Evolutionary conservation across 1,140 invertebrate genomes (phyloP).

Genomic region (Muscidifurax raptorellus): DNA sequence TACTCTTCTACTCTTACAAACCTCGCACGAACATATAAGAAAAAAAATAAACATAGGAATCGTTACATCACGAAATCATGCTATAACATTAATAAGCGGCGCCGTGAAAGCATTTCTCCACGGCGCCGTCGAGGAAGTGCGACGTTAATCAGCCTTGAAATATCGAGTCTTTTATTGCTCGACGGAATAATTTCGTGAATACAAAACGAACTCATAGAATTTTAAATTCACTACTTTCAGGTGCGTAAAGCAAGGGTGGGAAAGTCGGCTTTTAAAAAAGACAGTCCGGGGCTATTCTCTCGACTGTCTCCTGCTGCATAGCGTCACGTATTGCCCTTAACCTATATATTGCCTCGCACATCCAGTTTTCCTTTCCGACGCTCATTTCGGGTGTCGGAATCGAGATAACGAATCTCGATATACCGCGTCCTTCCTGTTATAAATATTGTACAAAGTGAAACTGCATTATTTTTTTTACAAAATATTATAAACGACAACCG

Average conservation of each 20-base stretch:
- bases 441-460: not conserved
- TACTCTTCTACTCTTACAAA: no score
- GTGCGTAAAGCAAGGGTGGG: conserved; percentile 51
- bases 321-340: conserved; percentile 59
- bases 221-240: conserved; percentile 13
- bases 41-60: no score
- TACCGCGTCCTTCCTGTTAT: not conserved
- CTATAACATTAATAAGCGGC: no score
- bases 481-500: no score
- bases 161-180: not conserved
- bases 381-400: not conserved
- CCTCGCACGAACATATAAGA: not conserved
- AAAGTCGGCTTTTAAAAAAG: conserved; percentile 54
- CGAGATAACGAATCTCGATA: not conserved
- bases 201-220: conserved; percentile 12
- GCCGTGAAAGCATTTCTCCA: no score
- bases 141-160: not conserved
- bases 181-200: conserved; percentile 35
- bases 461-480: no score
- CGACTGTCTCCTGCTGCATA: conserved; percentile 52
- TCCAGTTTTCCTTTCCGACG: conserved; percentile 8
- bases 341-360: conserved; percentile 11
- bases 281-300: not conserved
- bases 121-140: no score
- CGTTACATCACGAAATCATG: no score